phyloP scores from a whole-genome alignment of 2,888 invertebrate genomes.

The Dasypogon diadema region DNA sequence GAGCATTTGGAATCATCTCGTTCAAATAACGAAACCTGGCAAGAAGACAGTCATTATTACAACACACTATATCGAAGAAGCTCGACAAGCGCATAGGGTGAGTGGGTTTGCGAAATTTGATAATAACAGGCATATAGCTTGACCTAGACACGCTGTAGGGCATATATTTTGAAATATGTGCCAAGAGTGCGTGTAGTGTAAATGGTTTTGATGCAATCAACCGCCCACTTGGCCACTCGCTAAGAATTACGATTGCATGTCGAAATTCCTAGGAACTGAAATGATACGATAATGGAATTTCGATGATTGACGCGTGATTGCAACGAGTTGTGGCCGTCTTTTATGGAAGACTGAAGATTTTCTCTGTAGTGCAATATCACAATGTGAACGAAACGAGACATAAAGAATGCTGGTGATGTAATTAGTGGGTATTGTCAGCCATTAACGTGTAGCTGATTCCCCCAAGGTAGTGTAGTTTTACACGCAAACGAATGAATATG shows the following conservation, averaged over 20 bases:
- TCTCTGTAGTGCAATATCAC: neutral
- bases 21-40: conserved; percentile 88
- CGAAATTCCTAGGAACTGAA: neutral
- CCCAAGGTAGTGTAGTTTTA: neutral
- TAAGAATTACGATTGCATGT: conserved; percentile 10
- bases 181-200: neutral
- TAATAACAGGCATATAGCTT: neutral
- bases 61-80: conserved; percentile 96
- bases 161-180: conserved; percentile 1
- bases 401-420: neutral
- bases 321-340: neutral
- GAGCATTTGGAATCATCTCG: conserved; percentile 95
- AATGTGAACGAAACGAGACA: neutral
- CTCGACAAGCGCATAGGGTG: conserved; percentile 89
- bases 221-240: conserved; percentile 2
- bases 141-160: neutral
- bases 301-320: conserved; percentile 18
- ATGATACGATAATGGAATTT: conserved; percentile 5
- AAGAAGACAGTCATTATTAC: conserved; percentile 93
- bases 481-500: neutral
- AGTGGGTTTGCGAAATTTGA: conserved; percentile 64
- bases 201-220: conserved; percentile 10
- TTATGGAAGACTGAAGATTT: neutral
- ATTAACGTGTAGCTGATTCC: no score
- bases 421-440: neutral